phyloP scores from a whole-genome alignment of 2,113 vertebrate genomes.

The Oncorhynchus kisutch region DNA sequence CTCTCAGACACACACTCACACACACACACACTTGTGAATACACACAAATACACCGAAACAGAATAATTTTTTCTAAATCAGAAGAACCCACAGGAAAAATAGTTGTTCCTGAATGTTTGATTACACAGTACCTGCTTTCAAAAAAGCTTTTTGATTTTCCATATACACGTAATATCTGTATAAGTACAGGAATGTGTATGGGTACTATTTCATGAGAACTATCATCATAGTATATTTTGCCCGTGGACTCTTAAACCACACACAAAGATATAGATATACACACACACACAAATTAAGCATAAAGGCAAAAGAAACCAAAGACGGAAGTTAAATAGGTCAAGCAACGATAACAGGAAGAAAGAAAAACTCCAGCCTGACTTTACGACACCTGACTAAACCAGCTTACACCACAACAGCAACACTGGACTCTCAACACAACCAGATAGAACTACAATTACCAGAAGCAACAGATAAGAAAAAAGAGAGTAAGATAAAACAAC shows the following conservation, averaged over 20 bases:
- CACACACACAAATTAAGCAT: neutral
- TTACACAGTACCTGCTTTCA: neutral
- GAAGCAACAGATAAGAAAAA: constrained; percentile 69
- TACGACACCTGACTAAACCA: constrained; percentile 71
- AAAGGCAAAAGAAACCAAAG: constrained; percentile 27
- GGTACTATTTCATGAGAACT: constrained; percentile 7
- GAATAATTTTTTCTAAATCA: constrained; percentile 59
- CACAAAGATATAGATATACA: constrained; percentile 48
- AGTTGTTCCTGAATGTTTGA: constrained; percentile 25
- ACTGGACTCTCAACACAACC: constrained; percentile 66
- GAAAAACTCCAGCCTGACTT: constrained; percentile 67
- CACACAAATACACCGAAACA: constrained; percentile 49
- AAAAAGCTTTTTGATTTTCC: constrained; percentile 16
- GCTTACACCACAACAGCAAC: constrained; percentile 74
- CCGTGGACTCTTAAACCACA: constrained; percentile 73
- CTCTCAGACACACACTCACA: constrained; percentile 42
- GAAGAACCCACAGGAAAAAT: constrained; percentile 78
- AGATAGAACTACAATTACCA: constrained; percentile 60
- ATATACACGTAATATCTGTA: constrained; percentile 14
- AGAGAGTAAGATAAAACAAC: constrained; percentile 60
- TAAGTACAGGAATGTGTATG: constrained; percentile 22
- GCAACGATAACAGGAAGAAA: constrained; percentile 64
- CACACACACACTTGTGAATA: too few species aligned
- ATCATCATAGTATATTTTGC: constrained; percentile 58
- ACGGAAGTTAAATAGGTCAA: constrained; percentile 61